These are phyloP conservation scores for Heterodera filipjevi DNA, from an alignment of 2,888 invertebrate species.

Conservation along the genomic window DNA sequence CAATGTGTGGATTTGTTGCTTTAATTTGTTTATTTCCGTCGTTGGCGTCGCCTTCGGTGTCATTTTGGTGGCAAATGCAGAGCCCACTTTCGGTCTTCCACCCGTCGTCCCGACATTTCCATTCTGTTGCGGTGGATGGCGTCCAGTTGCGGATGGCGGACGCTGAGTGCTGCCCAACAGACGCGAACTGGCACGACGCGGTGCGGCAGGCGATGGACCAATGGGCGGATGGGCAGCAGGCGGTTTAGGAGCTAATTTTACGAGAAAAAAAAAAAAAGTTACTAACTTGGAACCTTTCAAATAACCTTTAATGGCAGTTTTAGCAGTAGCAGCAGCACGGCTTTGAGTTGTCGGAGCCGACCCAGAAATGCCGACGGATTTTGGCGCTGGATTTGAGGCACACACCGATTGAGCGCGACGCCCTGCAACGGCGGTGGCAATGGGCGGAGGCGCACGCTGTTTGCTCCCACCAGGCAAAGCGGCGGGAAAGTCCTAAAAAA, in stretches of 20 bases:
- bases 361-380: background rate
- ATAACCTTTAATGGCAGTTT: background rate
- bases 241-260: background rate
- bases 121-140: background rate
- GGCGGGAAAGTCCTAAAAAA: constrained; percentile 44
- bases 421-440: constrained; percentile 31
- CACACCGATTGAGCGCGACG: constrained; percentile 20
- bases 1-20: constrained; percentile 32
- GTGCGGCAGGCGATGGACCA: background rate
- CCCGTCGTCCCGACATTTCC: background rate
- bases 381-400: background rate
- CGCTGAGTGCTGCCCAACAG: background rate
- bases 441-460: constrained; percentile 27
- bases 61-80: background rate
- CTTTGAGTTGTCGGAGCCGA: background rate
- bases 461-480: constrained; percentile 38
- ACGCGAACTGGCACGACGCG: background rate
- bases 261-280: background rate
- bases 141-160: background rate
- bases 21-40: constrained; percentile 27
- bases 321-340: background rate
- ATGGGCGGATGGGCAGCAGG: background rate
- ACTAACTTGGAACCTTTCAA: background rate
- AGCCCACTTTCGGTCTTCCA: background rate
- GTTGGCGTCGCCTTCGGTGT: background rate